phyloP scores from a whole-genome alignment of 2,113 vertebrate species.

The Danionella cerebrum region DNA sequence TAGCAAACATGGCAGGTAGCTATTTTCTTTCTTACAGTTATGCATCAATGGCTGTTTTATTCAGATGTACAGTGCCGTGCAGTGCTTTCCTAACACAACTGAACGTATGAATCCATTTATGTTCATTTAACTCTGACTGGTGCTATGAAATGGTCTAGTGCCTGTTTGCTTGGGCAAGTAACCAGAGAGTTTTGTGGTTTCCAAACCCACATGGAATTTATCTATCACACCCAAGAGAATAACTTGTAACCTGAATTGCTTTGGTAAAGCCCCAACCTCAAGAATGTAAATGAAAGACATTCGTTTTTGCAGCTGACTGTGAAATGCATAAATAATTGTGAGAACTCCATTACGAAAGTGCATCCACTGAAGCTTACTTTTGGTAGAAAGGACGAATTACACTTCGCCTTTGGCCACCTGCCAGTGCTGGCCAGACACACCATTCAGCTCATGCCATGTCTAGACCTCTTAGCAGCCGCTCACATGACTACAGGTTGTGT shows the following conservation, averaged over 20 bases:
- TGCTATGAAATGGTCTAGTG: constrained; percentile 27
- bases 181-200: constrained; percentile 18
- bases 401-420: constrained; percentile 25
- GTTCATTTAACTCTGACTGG: constrained; percentile 28
- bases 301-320: constrained; percentile 2
- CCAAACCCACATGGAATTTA: constrained; percentile 21
- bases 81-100: not conserved
- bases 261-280: constrained; percentile 10
- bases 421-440: constrained; percentile 3
- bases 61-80: not conserved
- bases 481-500: not conserved
- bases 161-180: constrained; percentile 36
- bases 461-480: not conserved
- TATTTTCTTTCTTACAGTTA: constrained; percentile 10
- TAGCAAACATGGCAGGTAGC: not conserved
- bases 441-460: constrained; percentile 14
- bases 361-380: constrained; percentile 16
- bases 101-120: constrained; percentile 23
- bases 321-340: constrained; percentile 14
- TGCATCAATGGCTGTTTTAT: not conserved
- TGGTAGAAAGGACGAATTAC: constrained; percentile 25
- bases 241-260: constrained; percentile 15
- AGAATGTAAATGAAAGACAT: constrained; percentile 14
- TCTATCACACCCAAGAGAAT: constrained; percentile 20
- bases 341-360: constrained; percentile 18